Conservation (phyloP, 1,140 invertebrate species). For the Drosophila pruinosa region DNA sequence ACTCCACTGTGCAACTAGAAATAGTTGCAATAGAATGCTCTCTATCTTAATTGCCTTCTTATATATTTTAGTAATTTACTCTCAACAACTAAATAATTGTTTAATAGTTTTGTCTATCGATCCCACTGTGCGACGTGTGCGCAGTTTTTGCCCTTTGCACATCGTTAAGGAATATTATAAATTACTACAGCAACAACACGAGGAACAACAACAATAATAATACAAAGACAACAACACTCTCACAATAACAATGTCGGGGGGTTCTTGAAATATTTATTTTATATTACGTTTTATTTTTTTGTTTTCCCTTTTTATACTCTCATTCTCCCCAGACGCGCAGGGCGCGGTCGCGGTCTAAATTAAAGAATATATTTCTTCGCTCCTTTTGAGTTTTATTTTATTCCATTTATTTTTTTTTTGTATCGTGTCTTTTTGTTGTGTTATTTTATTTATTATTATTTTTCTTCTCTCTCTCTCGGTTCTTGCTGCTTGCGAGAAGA, state of each 20-base stretch:
- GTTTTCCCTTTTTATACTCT: constrained; percentile 28
- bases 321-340: constrained; percentile 54
- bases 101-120: not conserved
- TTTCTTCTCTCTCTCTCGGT: constrained; percentile 4
- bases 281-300: constrained; percentile 67
- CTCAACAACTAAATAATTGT: not conserved
- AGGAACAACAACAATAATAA: constrained; percentile 44
- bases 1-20: no score
- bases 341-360: constrained; percentile 71
- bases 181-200: constrained; percentile 73
- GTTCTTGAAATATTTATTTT: constrained; percentile 78
- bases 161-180: constrained; percentile 83
- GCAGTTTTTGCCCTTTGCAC: constrained; percentile 78
- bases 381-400: constrained; percentile 49
- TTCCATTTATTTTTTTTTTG: constrained; percentile 55
- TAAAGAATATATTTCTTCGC: constrained; percentile 73
- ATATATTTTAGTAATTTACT: not conserved
- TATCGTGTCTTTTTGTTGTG: constrained; percentile 52
- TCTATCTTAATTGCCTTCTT: no score
- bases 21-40: no score
- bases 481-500: constrained; percentile 40
- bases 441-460: constrained; percentile 80
- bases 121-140: constrained; percentile 59
- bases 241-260: constrained; percentile 27
- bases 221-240: constrained; percentile 35